These are phyloP conservation scores for Zelostemma sp. DNA, from an alignment of 1,140 invertebrate genomes.

Conservation along the genomic window DNA sequence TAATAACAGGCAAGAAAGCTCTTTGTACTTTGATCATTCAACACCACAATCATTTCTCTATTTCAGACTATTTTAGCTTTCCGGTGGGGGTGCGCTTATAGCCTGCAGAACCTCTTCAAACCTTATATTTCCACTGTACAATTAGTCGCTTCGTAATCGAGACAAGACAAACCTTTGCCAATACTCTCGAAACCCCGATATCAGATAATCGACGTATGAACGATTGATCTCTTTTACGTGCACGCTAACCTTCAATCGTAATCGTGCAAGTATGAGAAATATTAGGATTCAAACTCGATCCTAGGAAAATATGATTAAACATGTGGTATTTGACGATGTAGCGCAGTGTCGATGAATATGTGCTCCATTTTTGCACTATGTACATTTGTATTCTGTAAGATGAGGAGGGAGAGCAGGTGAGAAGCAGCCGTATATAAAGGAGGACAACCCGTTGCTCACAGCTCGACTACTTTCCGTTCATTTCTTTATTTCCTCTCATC, in stretches of 20 bases:
- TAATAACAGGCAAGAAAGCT: too few species aligned
- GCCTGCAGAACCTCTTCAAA: conserved; percentile 61
- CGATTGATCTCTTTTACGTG: conserved; percentile 31
- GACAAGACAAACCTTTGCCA: conserved; percentile 46
- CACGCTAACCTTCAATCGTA: conserved; percentile 54
- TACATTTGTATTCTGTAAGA: conserved; percentile 58
- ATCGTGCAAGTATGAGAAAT: conserved; percentile 49
- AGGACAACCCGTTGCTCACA: conserved; percentile 23
- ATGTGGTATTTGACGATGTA: conserved; percentile 30
- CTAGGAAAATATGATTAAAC: too few species aligned
- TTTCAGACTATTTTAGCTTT: conserved; percentile 71
- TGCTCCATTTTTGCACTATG: conserved; percentile 57
- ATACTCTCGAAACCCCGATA: conserved; percentile 37
- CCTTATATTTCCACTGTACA: conserved; percentile 59
- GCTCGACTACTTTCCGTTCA: conserved; percentile 25
- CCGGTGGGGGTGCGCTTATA: conserved; percentile 63
- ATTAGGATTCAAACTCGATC: conserved; percentile 18
- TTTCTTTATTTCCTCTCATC: conserved; percentile 36
- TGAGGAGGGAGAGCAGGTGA: conserved; percentile 56
- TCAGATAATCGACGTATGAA: conserved; percentile 48
- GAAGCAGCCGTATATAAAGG: conserved; percentile 27
- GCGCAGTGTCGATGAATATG: conserved; percentile 51
- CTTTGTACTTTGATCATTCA: conserved; percentile 20
- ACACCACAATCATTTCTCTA: conserved; percentile 66
- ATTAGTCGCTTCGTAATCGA: conserved; percentile 53